Evolutionary conservation across 2,113 vertebrate species (phyloP).

Genomic region (Speoplatyrhinus poulsoni): DNA sequence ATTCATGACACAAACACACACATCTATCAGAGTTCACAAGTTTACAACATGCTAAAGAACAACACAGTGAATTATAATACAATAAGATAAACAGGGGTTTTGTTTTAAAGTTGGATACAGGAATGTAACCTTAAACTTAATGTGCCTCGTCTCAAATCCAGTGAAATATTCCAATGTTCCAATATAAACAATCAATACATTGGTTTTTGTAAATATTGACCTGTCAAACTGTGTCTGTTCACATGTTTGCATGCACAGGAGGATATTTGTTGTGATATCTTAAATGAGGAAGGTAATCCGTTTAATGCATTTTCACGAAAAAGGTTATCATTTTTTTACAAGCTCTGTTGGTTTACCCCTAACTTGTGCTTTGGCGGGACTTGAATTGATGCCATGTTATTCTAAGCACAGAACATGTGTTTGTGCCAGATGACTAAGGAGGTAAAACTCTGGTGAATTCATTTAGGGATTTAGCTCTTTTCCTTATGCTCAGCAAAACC

Average conservation of each 20-base stretch:
- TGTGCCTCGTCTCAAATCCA: constrained; percentile 37
- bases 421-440: constrained; percentile 59
- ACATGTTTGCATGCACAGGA: constrained; percentile 13
- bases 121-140: constrained; percentile 24
- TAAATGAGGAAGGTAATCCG: constrained; percentile 6
- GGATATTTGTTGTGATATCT: background rate
- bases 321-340: constrained; percentile 19
- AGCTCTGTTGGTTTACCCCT: background rate
- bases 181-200: constrained; percentile 23
- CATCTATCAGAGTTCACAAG: background rate
- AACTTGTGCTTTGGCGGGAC: constrained; percentile 43
- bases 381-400: constrained; percentile 24
- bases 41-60: background rate
- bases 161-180: constrained; percentile 10
- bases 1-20: background rate
- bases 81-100: background rate
- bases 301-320: constrained; percentile 18
- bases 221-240: constrained; percentile 13
- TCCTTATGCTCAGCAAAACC: background rate
- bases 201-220: constrained; percentile 24
- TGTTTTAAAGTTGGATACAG: constrained; percentile 17
- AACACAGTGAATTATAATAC: background rate
- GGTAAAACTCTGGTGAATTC: constrained; percentile 53
- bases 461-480: constrained; percentile 43
- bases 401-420: constrained; percentile 34